These are phyloP conservation scores for Cygnus atratus DNA, from an alignment of 2,113 vertebrate genomes.

Conservation along the genomic window DNA sequence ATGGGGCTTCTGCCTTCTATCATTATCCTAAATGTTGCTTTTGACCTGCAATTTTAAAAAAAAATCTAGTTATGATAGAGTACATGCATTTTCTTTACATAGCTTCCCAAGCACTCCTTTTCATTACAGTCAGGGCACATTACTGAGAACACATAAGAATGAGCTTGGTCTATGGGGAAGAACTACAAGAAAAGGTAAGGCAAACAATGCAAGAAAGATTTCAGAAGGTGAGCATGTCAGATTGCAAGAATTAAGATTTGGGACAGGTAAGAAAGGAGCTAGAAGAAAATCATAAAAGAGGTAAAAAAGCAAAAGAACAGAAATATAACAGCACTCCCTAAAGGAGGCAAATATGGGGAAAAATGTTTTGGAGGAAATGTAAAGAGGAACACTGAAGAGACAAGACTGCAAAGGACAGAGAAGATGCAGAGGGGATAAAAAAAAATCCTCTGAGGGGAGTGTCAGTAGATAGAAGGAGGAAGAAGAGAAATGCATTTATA, in stretches of 20 bases:
- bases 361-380: background rate
- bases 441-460: background rate
- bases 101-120: background rate
- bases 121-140: slow-evolving; percentile 40
- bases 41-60: background rate
- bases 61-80: background rate
- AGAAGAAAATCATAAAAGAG: background rate
- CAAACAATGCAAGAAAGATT: slow-evolving; percentile 33
- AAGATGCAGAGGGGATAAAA: background rate
- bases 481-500: background rate
- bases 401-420: background rate
- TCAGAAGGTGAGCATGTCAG: slow-evolving; percentile 9
- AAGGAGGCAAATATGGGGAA: background rate
- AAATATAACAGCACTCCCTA: background rate
- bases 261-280: background rate
- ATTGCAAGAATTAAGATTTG: slow-evolving; percentile 14
- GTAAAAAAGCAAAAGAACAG: background rate
- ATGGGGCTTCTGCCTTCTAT: background rate
- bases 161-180: background rate
- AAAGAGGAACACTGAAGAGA: background rate
- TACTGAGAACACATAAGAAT: slow-evolving; percentile 7
- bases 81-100: slow-evolving; percentile 4
- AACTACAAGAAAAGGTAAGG: slow-evolving; percentile 31
- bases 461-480: background rate
- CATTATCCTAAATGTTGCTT: background rate